Evolutionary conservation across 2,888 invertebrate species (phyloP), one percentile per base, ranked within the genome.

Genomic region (Stenichneumon culpator): DNA sequence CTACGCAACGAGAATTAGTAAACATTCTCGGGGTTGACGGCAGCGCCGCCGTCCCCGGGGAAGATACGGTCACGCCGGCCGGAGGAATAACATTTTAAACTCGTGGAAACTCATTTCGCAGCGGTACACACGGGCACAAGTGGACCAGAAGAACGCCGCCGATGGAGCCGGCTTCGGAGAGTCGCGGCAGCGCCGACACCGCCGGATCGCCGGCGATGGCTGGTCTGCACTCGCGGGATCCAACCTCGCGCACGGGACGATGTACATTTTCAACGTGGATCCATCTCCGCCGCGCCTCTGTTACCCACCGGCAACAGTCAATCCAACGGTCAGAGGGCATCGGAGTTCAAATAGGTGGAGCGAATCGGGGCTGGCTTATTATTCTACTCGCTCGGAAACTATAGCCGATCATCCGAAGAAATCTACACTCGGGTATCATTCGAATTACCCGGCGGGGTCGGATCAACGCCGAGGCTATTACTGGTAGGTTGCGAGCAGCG

Each of bases 1-100:
- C 90, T 90, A 92, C 91, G 92, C 92, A 91, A 90, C 88, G 90
- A 89, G 92, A 93, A 92, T 93, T 92, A 91, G 91, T 91, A 92
- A 92, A 91, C 90, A 88, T 86, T 82, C 81, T 82, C 65, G 82
- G 82, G 86, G 80, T 81, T 73, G 74, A 57, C 82, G 50, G 50
- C 19, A 50, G 14, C 19, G 28, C 36, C 28, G 69, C 32, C 5
- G 65, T 65, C 32, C 32, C 44, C 3, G 67, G 14, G 79, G 52
- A 54, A 72, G n/a, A 44, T n/a, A 16, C 67, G 32, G 44, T 28
- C 1, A 14, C 22, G 5, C 67, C 65, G 28, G 32, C 32, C 28
- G 47, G 47, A 52, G 68, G 54, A 83, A 75, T 67, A 80, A 79
- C 75, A 19, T 57, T 77, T 28, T 28, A 60, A 60, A 72, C 25